Evolutionary conservation across 2,888 invertebrate species (phyloP), one percentile per base, ranked within the genome.

Genomic region (Leptinotarsa haldemani): DNA sequence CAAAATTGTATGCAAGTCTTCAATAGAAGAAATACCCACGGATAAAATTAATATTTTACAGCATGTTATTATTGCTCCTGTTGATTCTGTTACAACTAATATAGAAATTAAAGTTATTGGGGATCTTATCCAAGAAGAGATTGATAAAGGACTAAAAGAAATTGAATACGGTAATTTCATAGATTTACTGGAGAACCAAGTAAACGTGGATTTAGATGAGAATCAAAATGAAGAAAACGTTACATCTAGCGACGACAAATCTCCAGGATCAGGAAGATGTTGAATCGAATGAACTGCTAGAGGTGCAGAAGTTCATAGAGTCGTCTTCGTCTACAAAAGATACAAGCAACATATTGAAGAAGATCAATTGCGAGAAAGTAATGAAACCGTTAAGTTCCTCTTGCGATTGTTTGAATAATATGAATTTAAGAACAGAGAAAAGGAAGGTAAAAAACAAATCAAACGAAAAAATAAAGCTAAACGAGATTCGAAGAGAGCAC

Each of bases 1-100:
- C 12, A 9, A 20, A 53, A 53, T 53, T 20, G 53, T 20, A 53
- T 53, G n/a, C 9, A 1, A 53, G 53, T 53, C 53, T 53, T 40
- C 52, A 22, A 40, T 46, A 68, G 56, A 68, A 56, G 46, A 30
- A 68, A 56, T 52, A 52, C 25, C 7, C 16, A 53, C 18, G n/a
- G 46, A 68, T 68, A 68, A 68, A 68, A 68, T 56, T 18, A 68
- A 68, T 68, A 30, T 68, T 48, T 53, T 68, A 68, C 68, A 68
- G n/a, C 52, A 68, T 68, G 18, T 52, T 56, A 52, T 68, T 68
- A 68, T 68, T 68, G 15, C 56, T 68, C 40, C 40, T 68, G 56
- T 48, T 30, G 56, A 68, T 56, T 48, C 22, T n/a, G 50, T 68
- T 46, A 68, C 48, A 47, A 68, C 58, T 12, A 68, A 18, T 18